These are phyloP conservation scores for Spicauda simplicius DNA, from an alignment of 2,888 invertebrate genomes.

Conservation along the genomic window DNA sequence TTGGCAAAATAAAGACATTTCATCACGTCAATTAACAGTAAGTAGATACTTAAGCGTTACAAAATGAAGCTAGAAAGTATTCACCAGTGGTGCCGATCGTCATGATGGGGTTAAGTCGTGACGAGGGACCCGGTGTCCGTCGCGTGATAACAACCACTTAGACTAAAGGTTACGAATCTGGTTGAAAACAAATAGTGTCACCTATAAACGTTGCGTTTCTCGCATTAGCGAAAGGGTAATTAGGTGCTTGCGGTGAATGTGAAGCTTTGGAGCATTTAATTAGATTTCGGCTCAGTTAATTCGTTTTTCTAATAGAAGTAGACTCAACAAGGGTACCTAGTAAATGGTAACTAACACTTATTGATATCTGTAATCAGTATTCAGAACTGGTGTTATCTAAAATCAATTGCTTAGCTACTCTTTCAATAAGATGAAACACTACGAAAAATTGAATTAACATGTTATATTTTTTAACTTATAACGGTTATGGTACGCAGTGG, in stretches of 20 bases:
- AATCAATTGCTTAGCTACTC: too few species aligned
- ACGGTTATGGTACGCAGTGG: too few species aligned
- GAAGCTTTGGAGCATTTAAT: neutral
- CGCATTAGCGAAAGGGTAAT: conserved; percentile 12
- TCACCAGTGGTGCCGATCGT: conserved; percentile 37
- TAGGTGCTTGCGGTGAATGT: neutral
- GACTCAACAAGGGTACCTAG: too few species aligned
- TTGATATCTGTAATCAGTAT: too few species aligned
- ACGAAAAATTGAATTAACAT: too few species aligned
- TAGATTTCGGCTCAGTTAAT: too few species aligned
- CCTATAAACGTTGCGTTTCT: conserved; percentile 22
- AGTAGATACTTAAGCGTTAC: conserved; percentile 1
- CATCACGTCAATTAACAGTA: neutral
- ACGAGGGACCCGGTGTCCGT: conserved; percentile 44
- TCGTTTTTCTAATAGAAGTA: too few species aligned
- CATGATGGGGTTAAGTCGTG: conserved; percentile 52
- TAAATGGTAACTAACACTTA: too few species aligned
- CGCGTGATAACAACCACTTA: conserved; percentile 40
- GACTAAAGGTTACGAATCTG: conserved; percentile 35
- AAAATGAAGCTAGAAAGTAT: conserved; percentile 20
- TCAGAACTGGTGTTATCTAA: too few species aligned
- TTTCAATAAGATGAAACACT: too few species aligned
- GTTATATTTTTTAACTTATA: too few species aligned
- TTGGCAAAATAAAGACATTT: too few species aligned
- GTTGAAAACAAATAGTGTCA: conserved; percentile 31